phyloP scores from a whole-genome alignment of 2,113 vertebrate species.

The Chlorocebus sabaeus region DNA sequence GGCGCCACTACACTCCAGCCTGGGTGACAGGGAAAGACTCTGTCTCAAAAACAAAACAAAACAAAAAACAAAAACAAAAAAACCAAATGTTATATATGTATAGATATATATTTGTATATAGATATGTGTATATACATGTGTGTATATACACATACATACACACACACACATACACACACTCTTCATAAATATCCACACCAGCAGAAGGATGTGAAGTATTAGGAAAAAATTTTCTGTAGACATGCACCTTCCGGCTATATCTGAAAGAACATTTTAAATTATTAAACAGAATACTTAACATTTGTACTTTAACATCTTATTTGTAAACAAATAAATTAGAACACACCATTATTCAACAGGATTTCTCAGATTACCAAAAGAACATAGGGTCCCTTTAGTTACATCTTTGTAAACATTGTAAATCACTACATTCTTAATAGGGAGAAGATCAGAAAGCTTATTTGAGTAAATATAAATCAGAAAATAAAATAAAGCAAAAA shows the following conservation, averaged over 20 bases:
- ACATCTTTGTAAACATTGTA: conserved; percentile 26
- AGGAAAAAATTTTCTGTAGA: background rate
- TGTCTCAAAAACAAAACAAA: too few relatives aligned
- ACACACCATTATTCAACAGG: background rate
- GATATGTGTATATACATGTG: background rate
- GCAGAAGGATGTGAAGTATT: background rate
- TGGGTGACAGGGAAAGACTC: too few relatives aligned
- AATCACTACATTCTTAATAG: conserved; percentile 40
- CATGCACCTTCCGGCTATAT: background rate
- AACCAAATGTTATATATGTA: background rate
- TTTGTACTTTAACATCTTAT: conserved; percentile 51
- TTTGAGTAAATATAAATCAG: conserved; percentile 49
- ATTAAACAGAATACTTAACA: conserved; percentile 47
- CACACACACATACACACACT: background rate
- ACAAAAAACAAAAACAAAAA: too few relatives aligned
- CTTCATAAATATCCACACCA: background rate
- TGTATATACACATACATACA: background rate
- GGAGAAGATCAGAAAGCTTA: background rate
- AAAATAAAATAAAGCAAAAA: conserved; percentile 21
- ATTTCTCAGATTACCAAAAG: conserved; percentile 27
- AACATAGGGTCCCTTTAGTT: background rate
- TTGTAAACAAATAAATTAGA: conserved; percentile 54
- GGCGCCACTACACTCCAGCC: too few relatives aligned
- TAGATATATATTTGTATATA: background rate
- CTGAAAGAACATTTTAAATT: conserved; percentile 45